Base-by-base conservation (phyloP, 1,140 invertebrate genomes). In the Zaprionus africanus region DNA sequence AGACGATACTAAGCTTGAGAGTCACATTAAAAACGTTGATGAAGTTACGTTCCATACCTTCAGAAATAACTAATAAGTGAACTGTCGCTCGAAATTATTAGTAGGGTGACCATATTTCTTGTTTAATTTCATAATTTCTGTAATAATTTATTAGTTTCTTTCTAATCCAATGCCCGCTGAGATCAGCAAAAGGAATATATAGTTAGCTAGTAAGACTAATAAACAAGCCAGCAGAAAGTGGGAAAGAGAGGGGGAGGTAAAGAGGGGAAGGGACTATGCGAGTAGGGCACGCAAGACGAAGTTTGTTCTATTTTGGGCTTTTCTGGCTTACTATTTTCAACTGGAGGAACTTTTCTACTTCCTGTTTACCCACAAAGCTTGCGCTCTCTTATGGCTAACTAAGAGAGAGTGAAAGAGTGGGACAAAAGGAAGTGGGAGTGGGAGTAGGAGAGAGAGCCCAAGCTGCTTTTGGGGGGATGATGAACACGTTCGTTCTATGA, bases 301-400 rank as follows among this genome's bases (percentile, higher is more conserved):
- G 38, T 75, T 75, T 76, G 69, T 69, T 87, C 84, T 74, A 87
- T 87, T 83, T 78, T 83, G 75, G 83, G 77, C 69, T 87, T 84
- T 57, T 80, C 54, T 60, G 69, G 69, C 80, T 81, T 87, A 81
- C 69, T 22, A 88, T 81, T 78, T 88, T 79, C 59, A 84, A 81
- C 74, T 83, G 67, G 41, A 46, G 81, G 75, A 69, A 61, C 58
- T 34, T 34, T 9, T 60, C 70, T 61, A 69, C 65, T 65, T 72
- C 67, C 67, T 70, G 58, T 70, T 24, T 41, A 26, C 28, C n/a
- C 19, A 22, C 51, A 71, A 68, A 62, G 56, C 51, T 62, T 38
- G 46, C 56, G 34, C 43, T 65, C 58, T 38, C 12, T 26, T 26
- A 41, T 17, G 36, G 51, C 53, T 46, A 54, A 15, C 54, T 15